Conservation (phyloP, 1,140 invertebrate genomes). For the Halotydeus destructor region DNA sequence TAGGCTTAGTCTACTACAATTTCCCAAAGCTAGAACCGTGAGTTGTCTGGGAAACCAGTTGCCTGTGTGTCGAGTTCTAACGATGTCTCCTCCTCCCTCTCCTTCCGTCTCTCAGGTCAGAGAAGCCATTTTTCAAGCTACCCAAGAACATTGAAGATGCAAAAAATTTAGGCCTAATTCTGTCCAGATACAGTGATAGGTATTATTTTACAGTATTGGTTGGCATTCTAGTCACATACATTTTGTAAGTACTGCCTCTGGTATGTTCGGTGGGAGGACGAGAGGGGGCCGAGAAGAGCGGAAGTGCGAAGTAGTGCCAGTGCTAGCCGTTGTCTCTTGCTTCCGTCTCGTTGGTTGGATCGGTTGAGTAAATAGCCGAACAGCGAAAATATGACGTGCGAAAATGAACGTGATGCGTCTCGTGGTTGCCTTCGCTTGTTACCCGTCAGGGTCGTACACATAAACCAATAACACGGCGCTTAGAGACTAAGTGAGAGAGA, state of each 20-base stretch:
- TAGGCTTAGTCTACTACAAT: constrained; percentile 44
- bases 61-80: not conserved
- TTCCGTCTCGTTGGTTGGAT: no score
- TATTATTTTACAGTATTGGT: constrained; percentile 78
- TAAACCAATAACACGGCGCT: no score
- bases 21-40: constrained; percentile 62
- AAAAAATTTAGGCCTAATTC: constrained; percentile 70
- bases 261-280: not conserved
- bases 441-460: no score
- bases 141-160: constrained; percentile 88
- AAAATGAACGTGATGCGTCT: no score
- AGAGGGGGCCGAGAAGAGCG: not conserved
- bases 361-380: no score
- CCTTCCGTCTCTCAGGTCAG: constrained; percentile 45
- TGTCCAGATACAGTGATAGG: constrained; percentile 79
- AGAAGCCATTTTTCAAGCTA: constrained; percentile 65
- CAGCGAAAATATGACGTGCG: no score
- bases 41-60: constrained; percentile 26
- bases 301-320: no score
- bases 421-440: no score
- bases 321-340: no score
- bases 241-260: constrained; percentile 83
- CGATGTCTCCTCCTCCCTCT: constrained; percentile 1
- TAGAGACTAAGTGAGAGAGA: no score
- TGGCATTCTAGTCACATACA: constrained; percentile 74